phyloP scores from a whole-genome alignment of 2,888 invertebrate genomes.

The Gisinianus flammeolus region DNA sequence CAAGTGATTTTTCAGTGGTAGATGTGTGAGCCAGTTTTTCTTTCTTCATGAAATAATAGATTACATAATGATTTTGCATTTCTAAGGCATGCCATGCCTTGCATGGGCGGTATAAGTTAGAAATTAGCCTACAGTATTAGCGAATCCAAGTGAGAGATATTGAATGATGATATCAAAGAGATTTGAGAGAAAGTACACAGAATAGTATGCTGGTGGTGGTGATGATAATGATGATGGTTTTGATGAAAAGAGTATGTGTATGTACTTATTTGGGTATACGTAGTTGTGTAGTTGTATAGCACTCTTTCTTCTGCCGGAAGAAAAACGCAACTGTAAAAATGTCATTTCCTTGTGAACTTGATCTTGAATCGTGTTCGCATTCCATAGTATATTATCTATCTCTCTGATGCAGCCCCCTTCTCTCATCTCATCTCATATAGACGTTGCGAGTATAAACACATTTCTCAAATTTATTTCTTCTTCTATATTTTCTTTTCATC shows the following conservation, averaged over 20 bases:
- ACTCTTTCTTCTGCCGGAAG: conserved; percentile 38
- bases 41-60: neutral
- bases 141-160: neutral
- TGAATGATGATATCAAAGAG: neutral
- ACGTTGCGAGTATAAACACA: neutral
- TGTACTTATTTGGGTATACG: neutral
- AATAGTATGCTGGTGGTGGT: neutral
- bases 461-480: conserved; percentile 22
- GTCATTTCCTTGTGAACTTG: conserved; percentile 42
- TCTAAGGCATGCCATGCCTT: neutral
- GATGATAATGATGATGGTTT: neutral
- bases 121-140: neutral
- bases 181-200: conserved; percentile 20
- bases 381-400: conserved; percentile 32
- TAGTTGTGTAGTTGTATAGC: conserved; percentile 9
- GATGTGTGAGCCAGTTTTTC: neutral
- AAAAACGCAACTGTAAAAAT: conserved; percentile 44
- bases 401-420: conserved; percentile 28
- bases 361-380: conserved; percentile 38
- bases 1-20: conserved; percentile 1
- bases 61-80: neutral
- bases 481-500: conserved; percentile 28
- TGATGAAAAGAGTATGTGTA: neutral
- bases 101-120: neutral
- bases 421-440: neutral